These are phyloP conservation scores for Callipepla californica DNA, from an alignment of 2,113 vertebrate species.

Conservation along the genomic window DNA sequence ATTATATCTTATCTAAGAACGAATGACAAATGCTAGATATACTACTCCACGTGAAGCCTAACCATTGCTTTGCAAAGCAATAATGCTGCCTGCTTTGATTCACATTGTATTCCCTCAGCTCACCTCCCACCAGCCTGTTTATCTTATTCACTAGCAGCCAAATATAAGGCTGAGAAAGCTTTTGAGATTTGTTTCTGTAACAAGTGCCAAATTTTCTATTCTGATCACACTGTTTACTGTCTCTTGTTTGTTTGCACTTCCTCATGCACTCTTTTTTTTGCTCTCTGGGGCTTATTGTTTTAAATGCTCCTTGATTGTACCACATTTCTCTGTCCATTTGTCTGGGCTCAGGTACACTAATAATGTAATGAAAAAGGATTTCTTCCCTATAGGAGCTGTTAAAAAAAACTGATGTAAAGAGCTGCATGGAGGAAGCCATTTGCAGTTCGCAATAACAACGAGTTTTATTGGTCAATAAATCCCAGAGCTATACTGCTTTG, in stretches of 20 bases:
- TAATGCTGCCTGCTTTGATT: slow-evolving; percentile 55
- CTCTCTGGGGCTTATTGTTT: slow-evolving; percentile 10
- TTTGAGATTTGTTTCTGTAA: slow-evolving; percentile 56
- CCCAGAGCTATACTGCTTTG: slow-evolving; percentile 52
- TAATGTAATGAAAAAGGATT: slow-evolving; percentile 59
- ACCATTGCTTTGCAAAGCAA: slow-evolving; percentile 44
- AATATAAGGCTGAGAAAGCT: slow-evolving; percentile 36
- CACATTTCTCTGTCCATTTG: slow-evolving; percentile 69
- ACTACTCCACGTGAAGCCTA: not conserved
- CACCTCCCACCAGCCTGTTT: slow-evolving; percentile 43
- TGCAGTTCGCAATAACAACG: slow-evolving; percentile 60
- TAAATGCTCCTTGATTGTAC: not conserved
- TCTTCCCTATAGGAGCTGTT: slow-evolving; percentile 35
- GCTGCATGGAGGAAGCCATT: slow-evolving; percentile 54
- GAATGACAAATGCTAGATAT: slow-evolving; percentile 54
- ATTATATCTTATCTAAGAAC: slow-evolving; percentile 28
- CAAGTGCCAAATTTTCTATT: slow-evolving; percentile 19
- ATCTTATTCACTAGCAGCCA: slow-evolving; percentile 63
- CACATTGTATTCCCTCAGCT: slow-evolving; percentile 50
- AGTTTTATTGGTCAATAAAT: slow-evolving; percentile 71
- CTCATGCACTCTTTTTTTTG: not conserved
- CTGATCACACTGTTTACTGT: slow-evolving; percentile 43
- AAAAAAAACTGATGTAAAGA: slow-evolving; percentile 55
- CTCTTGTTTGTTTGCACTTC: slow-evolving; percentile 36
- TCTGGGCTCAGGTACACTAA: slow-evolving; percentile 30